Evolutionary conservation across 2,888 invertebrate species (phyloP).

Genomic region (Hydrotaea diabolus): DNA sequence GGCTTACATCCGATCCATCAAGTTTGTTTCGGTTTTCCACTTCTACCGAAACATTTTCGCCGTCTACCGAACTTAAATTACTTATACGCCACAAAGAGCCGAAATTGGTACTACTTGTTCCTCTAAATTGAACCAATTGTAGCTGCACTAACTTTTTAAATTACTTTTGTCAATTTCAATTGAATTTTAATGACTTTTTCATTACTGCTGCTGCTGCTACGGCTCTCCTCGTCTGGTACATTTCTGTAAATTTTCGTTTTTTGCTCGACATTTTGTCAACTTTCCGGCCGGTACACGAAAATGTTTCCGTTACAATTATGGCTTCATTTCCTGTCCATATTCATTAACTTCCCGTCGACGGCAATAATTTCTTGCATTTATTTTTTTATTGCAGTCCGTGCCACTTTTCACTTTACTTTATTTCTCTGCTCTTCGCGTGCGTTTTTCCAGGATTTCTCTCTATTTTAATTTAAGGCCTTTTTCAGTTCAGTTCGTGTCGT

Average conservation of each 20-base stretch:
- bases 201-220: constrained; percentile 28
- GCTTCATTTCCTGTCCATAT: constrained; percentile 67
- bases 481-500: neutral
- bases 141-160: neutral
- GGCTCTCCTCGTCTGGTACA: neutral
- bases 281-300: constrained; percentile 42
- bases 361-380: constrained; percentile 62
- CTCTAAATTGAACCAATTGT: neutral
- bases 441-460: neutral
- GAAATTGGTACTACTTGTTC: neutral
- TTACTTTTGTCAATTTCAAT: constrained; percentile 30
- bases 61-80: neutral
- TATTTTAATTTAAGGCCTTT: constrained; percentile 55
- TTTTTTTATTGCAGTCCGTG: constrained; percentile 41
- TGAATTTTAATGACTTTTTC: constrained; percentile 58
- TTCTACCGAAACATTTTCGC: too few species aligned
- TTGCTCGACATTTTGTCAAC: neutral
- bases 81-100: neutral
- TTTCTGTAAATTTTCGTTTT: neutral
- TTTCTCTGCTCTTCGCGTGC: constrained; percentile 24
- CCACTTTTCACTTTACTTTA: too few species aligned
- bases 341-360: constrained; percentile 65
- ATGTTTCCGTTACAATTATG: constrained; percentile 66
- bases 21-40: too few species aligned
- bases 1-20: too few species aligned